phyloP scores from a whole-genome alignment of 2,113 vertebrate genomes.

The Hypomesus transpacificus region DNA sequence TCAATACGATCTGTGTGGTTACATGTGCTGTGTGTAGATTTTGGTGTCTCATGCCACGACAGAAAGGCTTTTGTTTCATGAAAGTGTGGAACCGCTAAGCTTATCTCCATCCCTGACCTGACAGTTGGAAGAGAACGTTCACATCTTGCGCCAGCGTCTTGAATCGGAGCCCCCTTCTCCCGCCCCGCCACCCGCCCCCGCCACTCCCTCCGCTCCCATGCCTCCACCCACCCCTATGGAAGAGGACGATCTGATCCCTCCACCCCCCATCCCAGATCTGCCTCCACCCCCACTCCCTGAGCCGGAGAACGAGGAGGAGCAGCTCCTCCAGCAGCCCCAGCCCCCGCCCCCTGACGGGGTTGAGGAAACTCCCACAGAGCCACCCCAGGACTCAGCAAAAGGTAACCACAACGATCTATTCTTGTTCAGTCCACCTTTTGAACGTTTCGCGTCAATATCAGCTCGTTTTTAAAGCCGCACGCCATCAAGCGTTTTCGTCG shows the following conservation, averaged over 20 bases:
- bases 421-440: background rate
- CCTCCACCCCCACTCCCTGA: slow-evolving; percentile 62
- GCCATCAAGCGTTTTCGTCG: background rate
- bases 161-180: slow-evolving; percentile 60
- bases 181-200: slow-evolving; percentile 7
- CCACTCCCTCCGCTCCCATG: slow-evolving; percentile 28
- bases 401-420: slow-evolving; percentile 41
- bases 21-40: too few species aligned
- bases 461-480: background rate
- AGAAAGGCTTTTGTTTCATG: too few species aligned
- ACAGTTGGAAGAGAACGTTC: slow-evolving; percentile 84
- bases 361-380: slow-evolving; percentile 58
- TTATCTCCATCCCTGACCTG: slow-evolving; percentile 18
- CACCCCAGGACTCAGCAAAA: slow-evolving; percentile 39
- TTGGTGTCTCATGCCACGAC: background rate
- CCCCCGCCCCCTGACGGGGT: slow-evolving; percentile 51
- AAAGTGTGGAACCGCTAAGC: too few species aligned
- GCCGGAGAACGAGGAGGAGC: slow-evolving; percentile 52
- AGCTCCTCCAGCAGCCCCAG: slow-evolving; percentile 40
- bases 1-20: too few species aligned
- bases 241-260: slow-evolving; percentile 39
- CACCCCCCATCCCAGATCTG: slow-evolving; percentile 37
- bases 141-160: slow-evolving; percentile 73
- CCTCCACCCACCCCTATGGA: slow-evolving; percentile 55
- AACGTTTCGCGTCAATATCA: background rate